These are phyloP conservation scores for Nomada hirtipes DNA, from an alignment of 2,888 invertebrate genomes.

Conservation along the genomic window DNA sequence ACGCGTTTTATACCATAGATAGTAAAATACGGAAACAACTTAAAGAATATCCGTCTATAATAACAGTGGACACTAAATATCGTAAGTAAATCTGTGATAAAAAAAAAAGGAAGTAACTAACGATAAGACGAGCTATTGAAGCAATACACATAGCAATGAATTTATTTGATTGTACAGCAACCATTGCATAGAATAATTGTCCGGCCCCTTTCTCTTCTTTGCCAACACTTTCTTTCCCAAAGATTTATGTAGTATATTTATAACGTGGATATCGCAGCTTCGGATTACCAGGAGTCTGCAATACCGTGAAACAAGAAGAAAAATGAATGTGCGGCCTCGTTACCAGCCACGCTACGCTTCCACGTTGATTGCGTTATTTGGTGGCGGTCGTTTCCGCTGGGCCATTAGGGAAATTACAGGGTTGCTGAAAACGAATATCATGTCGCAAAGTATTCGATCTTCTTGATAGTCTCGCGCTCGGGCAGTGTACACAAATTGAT, in stretches of 20 bases:
- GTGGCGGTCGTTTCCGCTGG: conserved; percentile 35
- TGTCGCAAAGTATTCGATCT: background rate
- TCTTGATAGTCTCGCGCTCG: background rate
- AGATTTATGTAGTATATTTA: conserved; percentile 24
- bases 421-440: conserved; percentile 17
- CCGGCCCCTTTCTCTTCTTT: conserved; percentile 1
- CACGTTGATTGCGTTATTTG: conserved; percentile 53
- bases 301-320: conserved; percentile 1
- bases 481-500: background rate
- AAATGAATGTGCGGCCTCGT: conserved; percentile 41
- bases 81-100: too few species aligned
- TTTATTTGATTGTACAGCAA: background rate
- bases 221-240: conserved; percentile 23
- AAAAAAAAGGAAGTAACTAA: too few species aligned
- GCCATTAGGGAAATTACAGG: conserved; percentile 51
- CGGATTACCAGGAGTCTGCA: conserved; percentile 41
- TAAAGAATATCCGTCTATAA: background rate
- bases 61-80: background rate
- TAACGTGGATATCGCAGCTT: conserved; percentile 49
- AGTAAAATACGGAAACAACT: conserved; percentile 32
- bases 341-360: conserved; percentile 21
- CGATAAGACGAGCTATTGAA: too few species aligned
- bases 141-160: background rate
- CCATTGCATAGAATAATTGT: conserved; percentile 8
- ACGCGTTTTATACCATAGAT: conserved; percentile 40